Conservation (phyloP, 2,113 vertebrate species). For the Toxostoma redivivum region DNA sequence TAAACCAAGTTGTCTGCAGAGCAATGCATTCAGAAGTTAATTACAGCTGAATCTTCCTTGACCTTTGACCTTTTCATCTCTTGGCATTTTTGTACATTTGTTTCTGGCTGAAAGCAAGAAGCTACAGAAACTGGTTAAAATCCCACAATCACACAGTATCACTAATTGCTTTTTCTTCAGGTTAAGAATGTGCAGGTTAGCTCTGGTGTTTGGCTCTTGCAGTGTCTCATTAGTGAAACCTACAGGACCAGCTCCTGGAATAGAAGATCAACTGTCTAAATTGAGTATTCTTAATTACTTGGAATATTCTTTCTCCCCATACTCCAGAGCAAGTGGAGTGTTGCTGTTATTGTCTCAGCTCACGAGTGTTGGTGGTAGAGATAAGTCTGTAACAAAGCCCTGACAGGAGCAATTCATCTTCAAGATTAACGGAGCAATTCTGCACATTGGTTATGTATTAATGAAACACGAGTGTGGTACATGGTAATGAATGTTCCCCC, state of each 20-base stretch:
- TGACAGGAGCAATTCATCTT: slow-evolving; percentile 12
- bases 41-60: not conserved
- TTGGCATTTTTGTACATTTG: not conserved
- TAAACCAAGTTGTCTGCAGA: not conserved
- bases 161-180: not conserved
- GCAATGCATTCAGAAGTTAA: not conserved
- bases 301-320: not conserved
- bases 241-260: not conserved
- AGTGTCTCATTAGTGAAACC: not conserved
- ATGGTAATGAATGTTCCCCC: not conserved
- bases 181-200: not conserved
- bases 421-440: slow-evolving; percentile 1
- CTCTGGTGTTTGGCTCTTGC: not conserved
- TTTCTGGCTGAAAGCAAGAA: not conserved
- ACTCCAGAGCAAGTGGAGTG: not conserved
- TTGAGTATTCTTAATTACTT: not conserved
- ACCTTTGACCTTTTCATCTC: not conserved
- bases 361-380: not conserved
- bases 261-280: not conserved
- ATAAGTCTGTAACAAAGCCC: not conserved
- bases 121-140: not conserved
- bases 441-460: not conserved
- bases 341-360: not conserved
- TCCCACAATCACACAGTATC: not conserved
- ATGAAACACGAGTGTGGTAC: not conserved